phyloP scores from a whole-genome alignment of 2,797 vertebrate species.

The Anabacerthia variegaticeps region DNA sequence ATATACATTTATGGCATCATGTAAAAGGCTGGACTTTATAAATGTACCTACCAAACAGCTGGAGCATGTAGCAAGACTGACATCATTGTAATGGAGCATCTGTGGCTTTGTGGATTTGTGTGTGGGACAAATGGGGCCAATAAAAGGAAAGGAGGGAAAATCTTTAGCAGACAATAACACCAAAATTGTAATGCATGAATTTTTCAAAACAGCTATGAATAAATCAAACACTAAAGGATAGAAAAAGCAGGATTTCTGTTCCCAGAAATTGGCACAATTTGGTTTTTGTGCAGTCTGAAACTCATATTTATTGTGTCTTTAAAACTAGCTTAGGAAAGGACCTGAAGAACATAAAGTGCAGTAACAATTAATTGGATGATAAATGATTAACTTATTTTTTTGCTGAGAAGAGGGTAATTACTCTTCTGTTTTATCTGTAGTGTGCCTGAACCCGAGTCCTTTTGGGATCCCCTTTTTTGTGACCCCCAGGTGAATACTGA shows the following conservation, averaged over 20 bases:
- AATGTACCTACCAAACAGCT: slow-evolving; percentile 79
- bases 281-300: neutral
- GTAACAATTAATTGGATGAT: neutral
- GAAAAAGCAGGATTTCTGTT: slow-evolving; percentile 21
- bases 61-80: slow-evolving; percentile 74
- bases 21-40: slow-evolving; percentile 77
- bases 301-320: neutral
- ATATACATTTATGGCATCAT: slow-evolving; percentile 75
- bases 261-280: slow-evolving; percentile 53
- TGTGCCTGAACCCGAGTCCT: neutral
- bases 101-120: slow-evolving; percentile 73
- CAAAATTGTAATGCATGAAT: slow-evolving; percentile 45
- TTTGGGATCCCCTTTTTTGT: neutral
- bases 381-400: neutral
- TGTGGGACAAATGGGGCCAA: slow-evolving; percentile 74
- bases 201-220: slow-evolving; percentile 65
- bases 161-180: slow-evolving; percentile 66
- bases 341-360: neutral
- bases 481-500: neutral
- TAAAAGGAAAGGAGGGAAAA: slow-evolving; percentile 70
- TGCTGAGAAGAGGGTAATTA: neutral
- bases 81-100: slow-evolving; percentile 73
- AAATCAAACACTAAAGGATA: slow-evolving; percentile 59
- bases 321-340: neutral
- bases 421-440: neutral